Conservation (phyloP, 2,888 invertebrate genomes). For the Poecilus cupreus region DNA sequence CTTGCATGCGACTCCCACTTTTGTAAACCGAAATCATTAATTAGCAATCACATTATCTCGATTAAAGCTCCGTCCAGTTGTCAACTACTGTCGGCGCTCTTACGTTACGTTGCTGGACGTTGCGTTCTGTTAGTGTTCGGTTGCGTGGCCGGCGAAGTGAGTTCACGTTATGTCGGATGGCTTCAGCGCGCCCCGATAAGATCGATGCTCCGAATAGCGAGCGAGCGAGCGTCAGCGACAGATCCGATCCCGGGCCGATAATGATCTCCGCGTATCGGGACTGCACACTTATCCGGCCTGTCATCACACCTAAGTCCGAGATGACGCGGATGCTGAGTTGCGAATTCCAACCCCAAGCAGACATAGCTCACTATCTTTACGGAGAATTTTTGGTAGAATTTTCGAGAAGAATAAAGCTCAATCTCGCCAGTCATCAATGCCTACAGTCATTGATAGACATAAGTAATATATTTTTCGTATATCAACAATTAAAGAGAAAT, state of each 20-base stretch:
- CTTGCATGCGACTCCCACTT: background rate
- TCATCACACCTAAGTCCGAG: slow-evolving; percentile 29
- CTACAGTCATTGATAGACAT: too few relatives aligned
- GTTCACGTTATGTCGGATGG: background rate
- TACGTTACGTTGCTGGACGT: background rate
- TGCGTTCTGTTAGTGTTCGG: background rate
- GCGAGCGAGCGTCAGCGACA: slow-evolving; percentile 31
- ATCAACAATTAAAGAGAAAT: too few relatives aligned
- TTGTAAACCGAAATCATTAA: slow-evolving; percentile 47
- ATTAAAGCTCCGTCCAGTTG: slow-evolving; percentile 36
- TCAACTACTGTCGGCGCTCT: slow-evolving; percentile 41
- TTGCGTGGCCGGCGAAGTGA: background rate
- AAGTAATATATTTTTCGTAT: too few relatives aligned
- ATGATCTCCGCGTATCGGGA: slow-evolving; percentile 1
- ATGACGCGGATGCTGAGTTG: too few relatives aligned
- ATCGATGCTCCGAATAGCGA: slow-evolving; percentile 27
- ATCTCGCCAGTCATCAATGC: too few relatives aligned
- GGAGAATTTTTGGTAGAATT: too few relatives aligned
- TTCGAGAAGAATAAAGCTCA: too few relatives aligned
- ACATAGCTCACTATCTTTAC: too few relatives aligned
- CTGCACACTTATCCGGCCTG: slow-evolving; percentile 37
- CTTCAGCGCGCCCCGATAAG: slow-evolving; percentile 15
- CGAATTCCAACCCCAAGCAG: too few relatives aligned
- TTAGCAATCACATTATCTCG: slow-evolving; percentile 55
- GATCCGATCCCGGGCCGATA: slow-evolving; percentile 23